These are phyloP conservation scores for Trichoplax adhaerens DNA, from an alignment of 37 sponge, comb jelly and placozoan species.

Conservation along the genomic window DNA sequence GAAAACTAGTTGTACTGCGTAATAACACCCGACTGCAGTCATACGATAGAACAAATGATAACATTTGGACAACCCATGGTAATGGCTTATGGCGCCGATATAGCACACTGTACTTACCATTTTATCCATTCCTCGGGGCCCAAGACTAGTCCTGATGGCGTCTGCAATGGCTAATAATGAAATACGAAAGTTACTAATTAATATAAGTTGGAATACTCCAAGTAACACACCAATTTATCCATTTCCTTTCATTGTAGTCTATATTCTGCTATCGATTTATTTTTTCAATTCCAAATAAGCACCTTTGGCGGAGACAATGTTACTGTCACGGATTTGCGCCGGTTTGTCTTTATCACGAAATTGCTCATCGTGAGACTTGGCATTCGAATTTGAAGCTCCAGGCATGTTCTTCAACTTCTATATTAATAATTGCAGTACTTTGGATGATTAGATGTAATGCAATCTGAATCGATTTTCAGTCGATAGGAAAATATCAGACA, in stretches of 20 bases:
- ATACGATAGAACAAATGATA: not conserved
- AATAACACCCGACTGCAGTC: not conserved
- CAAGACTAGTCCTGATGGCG: conserved; percentile 96
- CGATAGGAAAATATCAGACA: no score
- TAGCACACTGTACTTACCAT: conserved; percentile 35
- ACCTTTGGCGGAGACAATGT: conserved; percentile 94
- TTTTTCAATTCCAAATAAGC: not conserved
- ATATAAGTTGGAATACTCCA: no score
- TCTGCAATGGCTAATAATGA: conserved; percentile 72
- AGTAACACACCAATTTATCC: not conserved
- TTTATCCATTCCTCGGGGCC: conserved; percentile 99
- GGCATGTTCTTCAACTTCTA: no score
- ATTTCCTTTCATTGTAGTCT: not conserved
- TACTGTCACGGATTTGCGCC: conserved; percentile 60
- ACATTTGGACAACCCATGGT: not conserved
- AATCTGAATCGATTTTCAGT: no score
- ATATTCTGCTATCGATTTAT: not conserved
- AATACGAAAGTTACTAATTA: not conserved
- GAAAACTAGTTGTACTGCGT: not conserved
- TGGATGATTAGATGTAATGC: no score
- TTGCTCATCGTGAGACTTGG: no score
- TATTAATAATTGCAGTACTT: no score
- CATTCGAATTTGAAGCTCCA: no score
- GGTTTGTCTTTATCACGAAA: conserved; percentile 91
- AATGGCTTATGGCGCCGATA: no score